phyloP scores from a whole-genome alignment of 1,140 invertebrate genomes.

The Listronotus bonariensis region DNA sequence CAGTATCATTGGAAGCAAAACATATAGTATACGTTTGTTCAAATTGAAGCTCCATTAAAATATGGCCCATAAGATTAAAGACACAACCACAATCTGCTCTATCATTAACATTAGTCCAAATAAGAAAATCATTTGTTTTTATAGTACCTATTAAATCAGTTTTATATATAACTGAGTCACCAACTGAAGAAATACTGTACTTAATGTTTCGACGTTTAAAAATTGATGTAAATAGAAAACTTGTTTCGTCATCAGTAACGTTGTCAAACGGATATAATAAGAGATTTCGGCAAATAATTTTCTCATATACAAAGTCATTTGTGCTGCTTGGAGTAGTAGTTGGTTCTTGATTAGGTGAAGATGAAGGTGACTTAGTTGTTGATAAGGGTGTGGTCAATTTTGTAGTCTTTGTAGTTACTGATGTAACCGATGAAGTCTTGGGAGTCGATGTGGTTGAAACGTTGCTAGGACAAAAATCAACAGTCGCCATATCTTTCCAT shows the following conservation, averaged over 20 bases:
- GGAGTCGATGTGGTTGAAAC: not conserved
- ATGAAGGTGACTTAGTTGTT: not conserved
- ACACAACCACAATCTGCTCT: conserved; percentile 11
- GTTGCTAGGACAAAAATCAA: conserved; percentile 9
- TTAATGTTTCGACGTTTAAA: conserved; percentile 17
- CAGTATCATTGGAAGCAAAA: conserved; percentile 13
- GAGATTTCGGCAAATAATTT: conserved; percentile 12
- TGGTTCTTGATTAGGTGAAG: not conserved
- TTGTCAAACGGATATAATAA: not conserved
- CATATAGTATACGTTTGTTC: conserved; percentile 31
- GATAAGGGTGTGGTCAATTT: not conserved
- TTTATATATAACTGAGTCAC: not conserved
- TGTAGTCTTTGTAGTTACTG: not conserved
- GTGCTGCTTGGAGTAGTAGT: not conserved
- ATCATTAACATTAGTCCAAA: conserved; percentile 14
- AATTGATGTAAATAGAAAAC: not conserved
- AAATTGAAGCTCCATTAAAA: conserved; percentile 5
- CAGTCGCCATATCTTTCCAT: conserved; percentile 1
- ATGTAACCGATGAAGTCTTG: not conserved
- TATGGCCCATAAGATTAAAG: not conserved
- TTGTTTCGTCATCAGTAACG: not conserved
- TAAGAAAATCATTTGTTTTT: conserved; percentile 10
- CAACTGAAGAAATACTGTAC: not conserved
- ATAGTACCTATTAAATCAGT: not conserved
- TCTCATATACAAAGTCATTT: conserved; percentile 2